Base-by-base conservation (phyloP, 1,140 invertebrate genomes). In the Daktulosphaira vitifoliae region DNA sequence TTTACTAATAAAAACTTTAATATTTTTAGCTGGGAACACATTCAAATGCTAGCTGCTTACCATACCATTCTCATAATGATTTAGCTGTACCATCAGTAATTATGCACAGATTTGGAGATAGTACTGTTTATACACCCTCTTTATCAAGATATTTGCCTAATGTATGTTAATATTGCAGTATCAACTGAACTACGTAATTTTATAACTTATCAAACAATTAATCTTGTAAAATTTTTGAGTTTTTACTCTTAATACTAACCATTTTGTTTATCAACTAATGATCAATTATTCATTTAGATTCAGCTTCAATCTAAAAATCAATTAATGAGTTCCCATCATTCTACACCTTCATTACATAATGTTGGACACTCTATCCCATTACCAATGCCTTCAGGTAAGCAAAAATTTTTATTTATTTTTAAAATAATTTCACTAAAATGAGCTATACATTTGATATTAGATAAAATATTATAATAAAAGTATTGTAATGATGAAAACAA, bases 271-370 rank as follows among this genome's bases (percentile, higher is more conserved):
- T 33, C 29, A 33, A n/a, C 29, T 6, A 33, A 33, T 6, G 29
- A 33, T 6, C 29, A 33, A n/a, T 33, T 33, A 33, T 33, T 33
- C 29, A 33, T 33, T 33, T 20, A 59, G 54, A 62, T 62, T 46
- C 56, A 48, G 20, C 5, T 62, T 18, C 56, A 48, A 4, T 39
- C 44, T 23, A 62, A 62, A 22, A 62, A 33, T 48, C 38, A 62
- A 48, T n/a, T 62, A 46, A 62, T 62, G 13, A 48, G 20, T 62
- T 46, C 56, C 9, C 56, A 62, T 62, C 56, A 62, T 48, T 62
- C 56, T 13, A 48, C 23, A 2, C 42, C 42, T 15, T n/a, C 25
- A 18, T 62, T 48, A 62, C 56, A 62, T 33, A 62, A 22, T 62
- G 44, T 59, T 29, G 39, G 39, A 20, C 62, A 50, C 7, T 25